Base-by-base conservation (phyloP, 2,797 vertebrate species). In the Thripadectes ignobilis region DNA sequence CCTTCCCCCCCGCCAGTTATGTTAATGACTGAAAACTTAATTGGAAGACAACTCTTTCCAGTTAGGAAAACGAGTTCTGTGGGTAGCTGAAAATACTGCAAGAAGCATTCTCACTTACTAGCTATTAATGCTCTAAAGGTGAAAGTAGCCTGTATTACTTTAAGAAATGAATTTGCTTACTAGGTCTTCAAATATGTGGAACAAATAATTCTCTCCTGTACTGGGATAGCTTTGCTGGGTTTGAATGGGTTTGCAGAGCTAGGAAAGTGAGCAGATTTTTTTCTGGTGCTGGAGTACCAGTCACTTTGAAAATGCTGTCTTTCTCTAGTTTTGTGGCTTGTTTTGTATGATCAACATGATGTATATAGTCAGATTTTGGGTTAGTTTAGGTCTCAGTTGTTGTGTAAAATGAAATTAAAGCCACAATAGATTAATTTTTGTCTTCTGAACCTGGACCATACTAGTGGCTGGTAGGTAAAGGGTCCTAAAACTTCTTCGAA, bases 21-120 rank as follows among this genome's bases (percentile, higher is more conserved):
- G 45, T 65, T 81, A 94, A 63, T 88, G 84, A 62, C 58, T 82
- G 76, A 79, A 93, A 92, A 74, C 77, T 63, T 88, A 90, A 85
- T 92, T 88, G 69, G 65, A 54, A 77, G n/a, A 65, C 19, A 58
- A 73, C 32, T 58, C 15, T 88, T 90, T 89, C 45, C 29, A 81
- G 24, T 69, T 48, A 57, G 49, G 72, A 32, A 46, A 61, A 71
- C 51, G 29, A 45, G 30, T 88, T 75, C 39, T 57, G 18, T 36
- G 62, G 22, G 36, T n/a, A 76, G 43, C 45, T 84, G 39, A 67
- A 76, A 92, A 91, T 62, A 66, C 15, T 18, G 17, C 51, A 43
- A 15, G 46, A 69, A 51, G 5, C 41, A 29, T 93, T 91, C 14
- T 14, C 9, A 21, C 29, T 62, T 80, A 11, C 10, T 43, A 74